These are phyloP conservation scores for Hippopotamyrus pictus DNA, from an alignment of 2,797 vertebrate genomes.

Conservation along the genomic window DNA sequence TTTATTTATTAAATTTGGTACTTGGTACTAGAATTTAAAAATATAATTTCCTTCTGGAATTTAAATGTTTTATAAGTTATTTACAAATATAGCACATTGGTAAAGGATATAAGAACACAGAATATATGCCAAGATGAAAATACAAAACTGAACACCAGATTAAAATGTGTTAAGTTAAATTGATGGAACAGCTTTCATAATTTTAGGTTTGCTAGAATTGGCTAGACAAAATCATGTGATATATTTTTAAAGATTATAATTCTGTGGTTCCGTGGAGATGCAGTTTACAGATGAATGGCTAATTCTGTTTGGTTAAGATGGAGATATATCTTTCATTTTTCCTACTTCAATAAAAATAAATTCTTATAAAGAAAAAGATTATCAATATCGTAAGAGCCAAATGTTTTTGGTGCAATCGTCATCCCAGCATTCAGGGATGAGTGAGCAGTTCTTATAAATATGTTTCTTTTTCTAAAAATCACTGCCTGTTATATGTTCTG, in stretches of 20 bases:
- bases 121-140: neutral
- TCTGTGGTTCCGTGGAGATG: neutral
- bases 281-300: neutral
- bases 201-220: neutral
- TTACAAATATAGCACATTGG: neutral
- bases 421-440: neutral
- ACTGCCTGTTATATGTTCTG: neutral
- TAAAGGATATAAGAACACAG: neutral
- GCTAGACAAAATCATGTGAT: neutral
- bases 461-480: slow-evolving; percentile 9
- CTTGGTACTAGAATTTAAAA: neutral
- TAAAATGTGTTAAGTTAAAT: neutral
- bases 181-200: neutral
- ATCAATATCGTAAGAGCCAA: neutral
- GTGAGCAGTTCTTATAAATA: neutral
- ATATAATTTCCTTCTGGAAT: neutral
- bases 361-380: neutral
- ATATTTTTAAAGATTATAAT: neutral
- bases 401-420: neutral
- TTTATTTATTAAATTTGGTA: neutral
- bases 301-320: neutral
- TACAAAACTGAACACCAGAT: neutral
- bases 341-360: neutral
- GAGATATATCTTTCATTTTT: neutral
- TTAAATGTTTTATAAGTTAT: neutral